Percentiles rank a stretch among this genome's conserved stretches.
phyloP scores from a whole-genome alignment of 2,113 vertebrate genomes.

The Psammodynastes pulverulentus region DNA sequence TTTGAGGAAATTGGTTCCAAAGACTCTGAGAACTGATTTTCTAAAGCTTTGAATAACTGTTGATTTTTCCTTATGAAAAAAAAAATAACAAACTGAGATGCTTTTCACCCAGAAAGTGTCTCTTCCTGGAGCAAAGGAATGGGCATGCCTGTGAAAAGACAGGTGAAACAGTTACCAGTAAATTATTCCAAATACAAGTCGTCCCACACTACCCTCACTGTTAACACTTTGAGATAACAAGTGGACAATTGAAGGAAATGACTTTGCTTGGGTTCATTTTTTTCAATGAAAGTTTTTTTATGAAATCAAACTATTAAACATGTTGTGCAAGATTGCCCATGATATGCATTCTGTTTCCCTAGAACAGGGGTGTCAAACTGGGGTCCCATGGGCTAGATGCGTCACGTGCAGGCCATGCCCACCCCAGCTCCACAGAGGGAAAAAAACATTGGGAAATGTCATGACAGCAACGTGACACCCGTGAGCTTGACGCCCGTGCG shows the following conservation, averaged over 20 bases:
- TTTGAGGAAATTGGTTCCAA: background rate
- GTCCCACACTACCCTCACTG: background rate
- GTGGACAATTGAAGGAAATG: background rate
- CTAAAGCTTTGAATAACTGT: background rate
- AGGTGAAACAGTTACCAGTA: background rate
- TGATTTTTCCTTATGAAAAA: background rate
- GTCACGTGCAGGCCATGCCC: too few relatives aligned
- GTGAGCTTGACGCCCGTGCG: too few relatives aligned
- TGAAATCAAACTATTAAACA: too few relatives aligned
- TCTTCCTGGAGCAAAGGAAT: background rate
- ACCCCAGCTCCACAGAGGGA: too few relatives aligned
- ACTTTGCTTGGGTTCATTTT: background rate
- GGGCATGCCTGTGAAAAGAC: background rate
- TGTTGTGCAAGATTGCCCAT: too few relatives aligned
- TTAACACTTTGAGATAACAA: background rate
- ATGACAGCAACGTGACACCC: too few relatives aligned
- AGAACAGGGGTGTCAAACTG: too few relatives aligned
- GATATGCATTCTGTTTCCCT: too few relatives aligned
- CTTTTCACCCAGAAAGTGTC: background rate
- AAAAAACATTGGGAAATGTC: too few relatives aligned
- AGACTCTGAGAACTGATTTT: background rate
- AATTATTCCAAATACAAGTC: background rate
- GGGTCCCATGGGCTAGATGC: too few relatives aligned
- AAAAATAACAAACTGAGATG: background rate
- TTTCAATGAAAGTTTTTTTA: background rate